phyloP scores from a whole-genome alignment of 2,888 invertebrate species.

The Aleiodes alternator region DNA sequence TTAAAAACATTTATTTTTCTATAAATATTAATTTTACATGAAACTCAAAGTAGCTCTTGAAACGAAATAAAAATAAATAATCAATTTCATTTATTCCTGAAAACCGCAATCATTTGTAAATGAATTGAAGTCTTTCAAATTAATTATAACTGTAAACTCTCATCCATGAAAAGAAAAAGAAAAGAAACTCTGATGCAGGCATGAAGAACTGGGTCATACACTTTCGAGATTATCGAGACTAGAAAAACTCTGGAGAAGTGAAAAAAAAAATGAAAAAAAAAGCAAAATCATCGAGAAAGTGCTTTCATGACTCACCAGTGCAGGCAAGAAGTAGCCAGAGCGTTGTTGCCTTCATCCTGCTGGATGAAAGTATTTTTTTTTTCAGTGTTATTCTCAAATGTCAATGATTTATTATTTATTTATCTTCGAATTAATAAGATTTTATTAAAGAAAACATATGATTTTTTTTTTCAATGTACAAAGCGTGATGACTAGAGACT shows the following conservation, averaged over 20 bases:
- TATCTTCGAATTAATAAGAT: neutral
- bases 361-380: constrained; percentile 46
- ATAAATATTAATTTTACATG: too few relatives aligned
- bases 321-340: constrained; percentile 66
- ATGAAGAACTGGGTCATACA: constrained; percentile 38
- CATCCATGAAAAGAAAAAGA: neutral
- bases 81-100: too few relatives aligned
- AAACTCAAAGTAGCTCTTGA: too few relatives aligned
- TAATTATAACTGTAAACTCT: constrained; percentile 6
- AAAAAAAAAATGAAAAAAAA: constrained; percentile 16
- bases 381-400: neutral
- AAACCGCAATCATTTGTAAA: constrained; percentile 34
- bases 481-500: constrained; percentile 71
- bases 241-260: constrained; percentile 42
- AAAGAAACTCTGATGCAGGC: constrained; percentile 13
- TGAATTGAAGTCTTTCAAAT: too few relatives aligned
- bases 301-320: constrained; percentile 64
- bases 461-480: constrained; percentile 3
- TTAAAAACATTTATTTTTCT: too few relatives aligned
- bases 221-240: constrained; percentile 35
- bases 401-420: too few relatives aligned
- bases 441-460: too few relatives aligned
- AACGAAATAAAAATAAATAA: too few relatives aligned
- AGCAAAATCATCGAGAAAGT: constrained; percentile 30
- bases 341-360: constrained; percentile 67